phyloP scores from a whole-genome alignment of 2,113 vertebrate genomes.

The Phaethornis superciliosus region DNA sequence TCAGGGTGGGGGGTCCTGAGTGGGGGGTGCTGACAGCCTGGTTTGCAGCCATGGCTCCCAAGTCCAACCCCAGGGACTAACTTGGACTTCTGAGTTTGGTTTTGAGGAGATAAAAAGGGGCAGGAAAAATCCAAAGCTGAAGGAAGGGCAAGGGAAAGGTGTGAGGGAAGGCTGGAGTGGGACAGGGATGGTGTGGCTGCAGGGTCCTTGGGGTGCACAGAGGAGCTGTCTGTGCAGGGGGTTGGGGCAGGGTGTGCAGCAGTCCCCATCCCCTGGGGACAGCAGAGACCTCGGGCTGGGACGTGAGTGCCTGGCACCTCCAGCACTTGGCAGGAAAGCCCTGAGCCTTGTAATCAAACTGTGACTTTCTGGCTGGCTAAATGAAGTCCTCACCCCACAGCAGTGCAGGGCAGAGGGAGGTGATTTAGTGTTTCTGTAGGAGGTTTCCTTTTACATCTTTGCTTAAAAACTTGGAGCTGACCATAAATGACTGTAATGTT shows the following conservation, averaged over 20 bases:
- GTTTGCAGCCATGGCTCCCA: no score
- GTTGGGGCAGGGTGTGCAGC: no score
- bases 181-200: background rate
- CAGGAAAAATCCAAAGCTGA: background rate
- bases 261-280: no score
- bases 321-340: background rate
- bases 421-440: background rate
- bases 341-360: background rate
- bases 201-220: no score
- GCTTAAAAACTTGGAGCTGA: background rate
- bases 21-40: no score
- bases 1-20: no score
- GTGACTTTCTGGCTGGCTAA: background rate
- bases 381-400: background rate
- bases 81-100: no score
- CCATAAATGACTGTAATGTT: background rate
- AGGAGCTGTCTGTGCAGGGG: background rate
- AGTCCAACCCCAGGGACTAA: no score
- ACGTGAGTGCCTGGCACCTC: background rate
- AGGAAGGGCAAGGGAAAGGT: background rate
- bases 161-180: background rate
- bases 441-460: background rate
- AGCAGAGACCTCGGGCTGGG: background rate
- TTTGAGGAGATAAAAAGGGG: no score
- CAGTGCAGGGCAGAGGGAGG: background rate